Percentiles rank a stretch among this genome's conserved stretches.
These are phyloP conservation scores for Kryptopterus vitreolus DNA, from an alignment of 2,797 vertebrate genomes.

Conservation along the genomic window DNA sequence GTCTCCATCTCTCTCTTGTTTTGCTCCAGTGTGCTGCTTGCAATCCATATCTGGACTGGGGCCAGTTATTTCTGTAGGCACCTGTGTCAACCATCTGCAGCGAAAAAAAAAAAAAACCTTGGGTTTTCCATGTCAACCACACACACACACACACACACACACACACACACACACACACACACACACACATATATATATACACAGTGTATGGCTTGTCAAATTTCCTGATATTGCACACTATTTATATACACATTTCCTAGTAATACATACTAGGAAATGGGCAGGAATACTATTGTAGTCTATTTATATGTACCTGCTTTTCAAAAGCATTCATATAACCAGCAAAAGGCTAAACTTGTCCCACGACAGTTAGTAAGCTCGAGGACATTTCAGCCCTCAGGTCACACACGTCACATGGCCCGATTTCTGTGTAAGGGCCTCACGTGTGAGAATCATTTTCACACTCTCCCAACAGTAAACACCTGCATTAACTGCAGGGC, in stretches of 20 bases:
- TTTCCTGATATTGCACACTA: neutral
- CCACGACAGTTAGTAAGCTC: neutral
- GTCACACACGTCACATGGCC: neutral
- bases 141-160: slow-evolving; percentile 25
- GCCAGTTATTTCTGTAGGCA: slow-evolving; percentile 67
- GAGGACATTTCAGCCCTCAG: slow-evolving; percentile 12
- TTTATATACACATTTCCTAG: neutral
- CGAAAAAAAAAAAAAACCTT: slow-evolving; percentile 65
- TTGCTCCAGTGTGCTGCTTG: slow-evolving; percentile 58
- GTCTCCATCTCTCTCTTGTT: slow-evolving; percentile 19
- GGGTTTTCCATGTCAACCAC: slow-evolving; percentile 3
- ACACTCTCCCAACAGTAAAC: slow-evolving; percentile 34
- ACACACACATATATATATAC: neutral
- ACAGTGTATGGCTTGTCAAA: neutral
- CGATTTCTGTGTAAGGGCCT: neutral
- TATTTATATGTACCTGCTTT: neutral
- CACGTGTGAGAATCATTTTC: slow-evolving; percentile 2
- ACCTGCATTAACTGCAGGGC: slow-evolving; percentile 35
- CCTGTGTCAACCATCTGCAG: slow-evolving; percentile 63
- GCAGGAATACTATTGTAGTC: neutral
- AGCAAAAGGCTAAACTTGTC: neutral
- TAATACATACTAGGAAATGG: neutral
- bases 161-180: neutral
- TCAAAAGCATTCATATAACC: neutral
- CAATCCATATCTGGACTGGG: slow-evolving; percentile 68